Evolutionary conservation across 1,140 invertebrate species (phyloP).

Genomic region (Atta cephalotes): DNA sequence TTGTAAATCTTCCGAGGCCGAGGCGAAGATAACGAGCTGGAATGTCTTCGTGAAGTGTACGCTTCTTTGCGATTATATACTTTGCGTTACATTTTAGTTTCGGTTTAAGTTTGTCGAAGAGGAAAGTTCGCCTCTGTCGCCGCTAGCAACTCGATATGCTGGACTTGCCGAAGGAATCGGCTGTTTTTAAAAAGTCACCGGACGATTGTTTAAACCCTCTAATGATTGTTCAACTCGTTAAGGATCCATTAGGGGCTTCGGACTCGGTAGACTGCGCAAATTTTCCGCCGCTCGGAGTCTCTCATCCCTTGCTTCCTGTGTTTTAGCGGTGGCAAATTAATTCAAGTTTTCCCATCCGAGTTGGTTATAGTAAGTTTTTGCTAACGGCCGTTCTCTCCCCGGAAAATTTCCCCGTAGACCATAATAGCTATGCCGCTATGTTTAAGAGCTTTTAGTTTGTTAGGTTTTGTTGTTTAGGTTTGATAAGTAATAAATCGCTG

Average conservation of each 20-base stretch:
- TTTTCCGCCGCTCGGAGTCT: conserved; percentile 60
- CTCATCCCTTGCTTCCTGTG: conserved; percentile 54
- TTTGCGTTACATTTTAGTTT: conserved; percentile 64
- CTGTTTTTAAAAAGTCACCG: conserved; percentile 63
- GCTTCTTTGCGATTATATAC: conserved; percentile 43
- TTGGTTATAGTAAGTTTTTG: conserved; percentile 51
- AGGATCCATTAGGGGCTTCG: conserved; percentile 82
- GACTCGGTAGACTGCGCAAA: conserved; percentile 75
- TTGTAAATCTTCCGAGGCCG: conserved; percentile 63
- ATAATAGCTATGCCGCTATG: conserved; percentile 45
- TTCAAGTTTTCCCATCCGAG: conserved; percentile 72
- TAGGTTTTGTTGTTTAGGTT: conserved; percentile 4
- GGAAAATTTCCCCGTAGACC: conserved; percentile 55
- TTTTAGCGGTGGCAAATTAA: conserved; percentile 71
- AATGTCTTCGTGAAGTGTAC: conserved; percentile 48
- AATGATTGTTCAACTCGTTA: conserved; percentile 85
- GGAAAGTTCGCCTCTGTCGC: conserved; percentile 64
- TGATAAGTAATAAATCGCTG: conserved; percentile 34
- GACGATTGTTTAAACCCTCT: conserved; percentile 82
- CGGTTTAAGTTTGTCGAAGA: conserved; percentile 59
- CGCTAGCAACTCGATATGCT: background rate
- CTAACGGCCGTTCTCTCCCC: conserved; percentile 33
- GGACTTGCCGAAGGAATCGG: conserved; percentile 55
- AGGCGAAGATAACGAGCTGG: conserved; percentile 51
- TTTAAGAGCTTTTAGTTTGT: conserved; percentile 59